Evolutionary conservation across 1,140 invertebrate genomes (phyloP).

Genomic region (Mycetomoellerius zeteki): DNA sequence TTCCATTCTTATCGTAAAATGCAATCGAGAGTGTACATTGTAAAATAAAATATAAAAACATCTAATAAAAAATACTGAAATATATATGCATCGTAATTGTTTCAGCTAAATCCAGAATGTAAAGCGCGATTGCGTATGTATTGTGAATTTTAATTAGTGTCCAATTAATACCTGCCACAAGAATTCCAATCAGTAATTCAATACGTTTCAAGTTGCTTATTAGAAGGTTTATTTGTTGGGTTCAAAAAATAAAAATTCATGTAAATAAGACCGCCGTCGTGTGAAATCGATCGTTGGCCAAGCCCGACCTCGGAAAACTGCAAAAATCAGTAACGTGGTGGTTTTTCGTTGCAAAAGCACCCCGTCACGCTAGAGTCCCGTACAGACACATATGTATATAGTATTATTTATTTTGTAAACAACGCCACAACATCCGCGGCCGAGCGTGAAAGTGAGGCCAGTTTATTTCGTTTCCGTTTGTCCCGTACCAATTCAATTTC

Average conservation of each 20-base stretch:
- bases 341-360: constrained; percentile 46
- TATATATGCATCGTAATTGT: not conserved
- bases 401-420: constrained; percentile 73
- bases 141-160: constrained; percentile 26
- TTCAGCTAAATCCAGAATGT: not conserved
- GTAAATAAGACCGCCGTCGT: constrained; percentile 48
- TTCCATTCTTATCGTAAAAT: constrained; percentile 6
- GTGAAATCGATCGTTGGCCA: constrained; percentile 57
- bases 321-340: constrained; percentile 58
- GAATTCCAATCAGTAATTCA: constrained; percentile 14
- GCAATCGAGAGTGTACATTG: not conserved
- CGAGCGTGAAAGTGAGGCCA: constrained; percentile 72
- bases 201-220: constrained; percentile 22
- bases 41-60: constrained; percentile 19
- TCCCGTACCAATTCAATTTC: constrained; percentile 59
- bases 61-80: constrained; percentile 36
- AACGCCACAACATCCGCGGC: constrained; percentile 40
- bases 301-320: constrained; percentile 32
- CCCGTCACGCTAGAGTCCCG: not conserved
- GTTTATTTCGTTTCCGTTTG: constrained; percentile 63
- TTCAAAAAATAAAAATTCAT: constrained; percentile 34
- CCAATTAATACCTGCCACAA: not conserved
- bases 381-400: constrained; percentile 50
- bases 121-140: constrained; percentile 22
- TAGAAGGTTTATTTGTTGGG: constrained; percentile 14